These are phyloP conservation scores for Aspidiotus destructor DNA, from an alignment of 2,888 invertebrate species.

Conservation along the genomic window DNA sequence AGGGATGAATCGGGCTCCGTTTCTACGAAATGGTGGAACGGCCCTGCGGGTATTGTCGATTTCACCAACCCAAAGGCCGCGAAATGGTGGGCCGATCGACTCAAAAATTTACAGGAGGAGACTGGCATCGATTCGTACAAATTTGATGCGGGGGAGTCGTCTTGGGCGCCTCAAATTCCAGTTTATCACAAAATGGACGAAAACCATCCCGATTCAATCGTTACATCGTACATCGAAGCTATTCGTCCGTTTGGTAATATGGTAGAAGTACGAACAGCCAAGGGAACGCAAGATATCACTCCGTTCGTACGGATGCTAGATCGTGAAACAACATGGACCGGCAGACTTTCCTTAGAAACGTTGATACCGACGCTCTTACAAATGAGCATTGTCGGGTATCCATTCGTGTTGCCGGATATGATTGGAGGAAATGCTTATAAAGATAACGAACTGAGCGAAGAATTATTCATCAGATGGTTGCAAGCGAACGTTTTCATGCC, in stretches of 20 bases:
- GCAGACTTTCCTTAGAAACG: conserved; percentile 59
- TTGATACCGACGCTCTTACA: conserved; percentile 62
- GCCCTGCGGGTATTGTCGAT: conserved; percentile 53
- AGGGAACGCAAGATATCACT: conserved; percentile 58
- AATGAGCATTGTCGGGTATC: conserved; percentile 55
- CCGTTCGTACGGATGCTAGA: conserved; percentile 69
- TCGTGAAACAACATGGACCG: conserved; percentile 58
- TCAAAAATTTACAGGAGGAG: conserved; percentile 48
- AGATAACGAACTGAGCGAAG: conserved; percentile 50
- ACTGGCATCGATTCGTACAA: conserved; percentile 65
- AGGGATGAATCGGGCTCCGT: conserved; percentile 41
- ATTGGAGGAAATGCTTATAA: conserved; percentile 59
- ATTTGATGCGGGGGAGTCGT: conserved; percentile 70
- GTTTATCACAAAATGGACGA: conserved; percentile 11
- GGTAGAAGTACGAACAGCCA: conserved; percentile 63
- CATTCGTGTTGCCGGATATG: conserved; percentile 70
- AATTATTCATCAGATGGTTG: conserved; percentile 67
- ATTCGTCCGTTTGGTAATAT: conserved; percentile 51
- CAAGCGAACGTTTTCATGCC: conserved; percentile 70
- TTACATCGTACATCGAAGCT: conserved; percentile 47
- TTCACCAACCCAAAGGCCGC: conserved; percentile 60
- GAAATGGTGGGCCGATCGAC: conserved; percentile 44
- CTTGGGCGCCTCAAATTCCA: conserved; percentile 54
- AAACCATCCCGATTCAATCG: conserved; percentile 34
- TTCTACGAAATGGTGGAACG: conserved; percentile 45